phyloP scores from a whole-genome alignment of 2,113 vertebrate species.

The Benitochromis conjunctus region DNA sequence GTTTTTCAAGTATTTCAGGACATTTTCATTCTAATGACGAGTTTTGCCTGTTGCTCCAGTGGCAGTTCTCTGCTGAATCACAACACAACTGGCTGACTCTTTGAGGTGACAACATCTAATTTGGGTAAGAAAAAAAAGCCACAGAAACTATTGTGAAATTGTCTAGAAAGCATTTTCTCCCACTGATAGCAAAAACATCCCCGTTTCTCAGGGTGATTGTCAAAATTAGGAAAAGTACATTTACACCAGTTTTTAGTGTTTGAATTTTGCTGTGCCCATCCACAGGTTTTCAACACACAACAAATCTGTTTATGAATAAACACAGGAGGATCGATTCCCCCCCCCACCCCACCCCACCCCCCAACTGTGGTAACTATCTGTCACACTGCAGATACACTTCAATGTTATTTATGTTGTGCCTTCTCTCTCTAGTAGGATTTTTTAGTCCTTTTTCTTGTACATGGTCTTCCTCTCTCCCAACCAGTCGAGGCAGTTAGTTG shows the following conservation, averaged over 20 bases:
- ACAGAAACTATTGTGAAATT: background rate
- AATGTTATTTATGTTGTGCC: background rate
- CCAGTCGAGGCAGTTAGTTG: background rate
- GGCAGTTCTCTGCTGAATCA: background rate
- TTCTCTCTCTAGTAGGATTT: background rate
- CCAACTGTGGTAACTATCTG: background rate
- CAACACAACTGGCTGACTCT: background rate
- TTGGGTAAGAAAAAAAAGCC: background rate
- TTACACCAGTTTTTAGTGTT: background rate
- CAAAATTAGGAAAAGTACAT: background rate
- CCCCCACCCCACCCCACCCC: no score
- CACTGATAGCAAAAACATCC: background rate
- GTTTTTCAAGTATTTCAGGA: background rate
- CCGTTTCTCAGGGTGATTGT: background rate
- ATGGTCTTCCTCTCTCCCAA: background rate
- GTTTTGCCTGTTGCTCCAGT: background rate
- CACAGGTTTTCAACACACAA: background rate
- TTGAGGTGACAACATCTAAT: background rate
- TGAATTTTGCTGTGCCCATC: background rate
- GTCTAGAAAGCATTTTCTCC: background rate
- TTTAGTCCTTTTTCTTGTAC: background rate
- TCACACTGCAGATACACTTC: background rate
- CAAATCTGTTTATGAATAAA: background rate
- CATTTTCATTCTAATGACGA: background rate
- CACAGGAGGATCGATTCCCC: no score